Base-by-base conservation (phyloP, 1,140 invertebrate genomes). In the Platorchestia sp. region DNA sequence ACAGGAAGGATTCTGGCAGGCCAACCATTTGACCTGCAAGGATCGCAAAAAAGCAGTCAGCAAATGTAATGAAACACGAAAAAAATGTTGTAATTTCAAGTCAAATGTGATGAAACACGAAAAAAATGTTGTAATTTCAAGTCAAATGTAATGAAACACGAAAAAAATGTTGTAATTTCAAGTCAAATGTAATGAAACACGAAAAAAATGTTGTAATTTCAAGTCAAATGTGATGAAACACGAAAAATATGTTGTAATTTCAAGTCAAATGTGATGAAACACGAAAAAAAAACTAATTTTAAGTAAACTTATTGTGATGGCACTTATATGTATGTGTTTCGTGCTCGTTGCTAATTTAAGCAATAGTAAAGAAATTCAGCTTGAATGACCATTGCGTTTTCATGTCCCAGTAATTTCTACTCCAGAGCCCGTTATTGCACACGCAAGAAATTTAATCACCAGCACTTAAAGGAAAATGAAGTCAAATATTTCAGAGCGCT, bases 1-100 rank as follows among this genome's bases (percentile, higher is more conserved):
- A 98, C 96, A 99, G 97, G 97, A 99, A 99, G 59, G 98, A 98
- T 96, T 98, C 98, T 0, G 99, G 99, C 44, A 99, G 97, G 0
- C 99, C 98, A 96, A 99, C 99, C 95, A 99, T 99, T 97, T 97
- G 75, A 97, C 97, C 97, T 96, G 95, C 42, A 87, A 95, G 44
- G 47, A 95, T 22, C n/a, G n/a, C 95, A 16, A 96, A 47, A 22
- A 36, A 44, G 10, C 5, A 7, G 27, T 89, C 87, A 89, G 87
- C 87, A 75, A 14, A 75, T 36, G 53, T 14, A 14, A 75, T 43
- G 27, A 42, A 44, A 16, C 41, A 42, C 43, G 42, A 5, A 89
- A 89, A 89, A 75, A 3, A 75, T 75, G 14, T 22, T 51, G 27
- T 22, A 75, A 19, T 14, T n/a, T n/a, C n/a, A n/a, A n/a, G n/a